Evolutionary conservation across 2,888 invertebrate genomes (phyloP), one percentile per base, ranked within the genome.

Genomic region (Drymonia ruficornis): DNA sequence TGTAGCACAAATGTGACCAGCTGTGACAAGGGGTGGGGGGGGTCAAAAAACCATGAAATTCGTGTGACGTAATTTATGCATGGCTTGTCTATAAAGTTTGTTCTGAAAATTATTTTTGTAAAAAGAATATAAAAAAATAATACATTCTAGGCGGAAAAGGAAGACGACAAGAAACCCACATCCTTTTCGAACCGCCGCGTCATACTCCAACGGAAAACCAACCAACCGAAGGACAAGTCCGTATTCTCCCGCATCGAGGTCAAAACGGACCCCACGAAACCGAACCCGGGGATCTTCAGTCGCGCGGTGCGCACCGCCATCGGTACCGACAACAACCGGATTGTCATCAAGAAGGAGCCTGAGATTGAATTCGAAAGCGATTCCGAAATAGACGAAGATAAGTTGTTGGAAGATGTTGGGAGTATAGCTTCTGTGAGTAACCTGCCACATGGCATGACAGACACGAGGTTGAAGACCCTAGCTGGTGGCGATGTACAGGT

Each of bases 401-500:
- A 58, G 0, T 48, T 77, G 29, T 44, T 73, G 0, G 74, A 76
- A 12, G 80, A 79, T 0, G 56, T 65, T 0, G 82, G 82, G 0
- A 60, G 53, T 5, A 54, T 72, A 0, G 91, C 90, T 0, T 18
- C 59, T 0, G 91, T 93, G 0, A 54, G 50, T 6, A 89, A 92
- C 51, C 59, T 93, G 43, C 93, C 93, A 0, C 89, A 83, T 60
- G 93, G 91, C 0, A 93, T 93, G 81, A 93, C 93, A 0, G 88
- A 89, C 50, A 87, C 91, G 0, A 61, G 93, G 11, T 61, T 93
- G 54, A 80, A 80, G 49, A 89, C 92, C 0, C 61, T 93, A 36
- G 93, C 93, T 0, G 93, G 92, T 7, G 69, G 49, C 48, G 83
- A 87, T 53, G 86, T 89, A 40, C 93, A 93, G 93, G 93, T 93